Evolutionary conservation across 2,797 vertebrate genomes (phyloP), one percentile per base, ranked within the genome.

Genomic region (Sebastiscus tertius): DNA sequence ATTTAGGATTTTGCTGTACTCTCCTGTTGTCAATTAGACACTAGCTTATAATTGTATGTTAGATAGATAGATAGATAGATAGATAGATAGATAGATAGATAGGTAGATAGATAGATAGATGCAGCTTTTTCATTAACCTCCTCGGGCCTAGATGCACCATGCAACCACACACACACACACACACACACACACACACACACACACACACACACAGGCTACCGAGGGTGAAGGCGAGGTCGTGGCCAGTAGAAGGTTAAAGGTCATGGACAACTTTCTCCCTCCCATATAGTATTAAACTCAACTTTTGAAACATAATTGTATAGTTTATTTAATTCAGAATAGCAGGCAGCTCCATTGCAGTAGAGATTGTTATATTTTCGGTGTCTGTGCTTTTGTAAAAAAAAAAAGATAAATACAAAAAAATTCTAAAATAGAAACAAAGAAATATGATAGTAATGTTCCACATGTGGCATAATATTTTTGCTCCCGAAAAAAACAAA

Each of bases 181-280:
- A 59, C 63, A 58, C 8, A 20, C 49, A 56, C 55, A 67, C 62
- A 34, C 34, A 60, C n/a, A n/a, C 49, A 46, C 26, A 26, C 74
- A 49, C 75, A 31, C 36, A 33, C 27, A 42, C 68, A 63, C 61
- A 74, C 49, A 65, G 18, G 39, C 61, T 54, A 4, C 16, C 4
- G 11, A 84, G 84, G 90, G 87, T 95, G 94, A 95, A 94, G 93
- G 88, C 83, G 83, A 93, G 93, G 92, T 94, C 91, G 88, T 87
- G 86, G 87, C 81, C 87, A 83, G 86, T 58, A 55, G 82, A 65
- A 83, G 92, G 93, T 93, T 83, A 94, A 93, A 93, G 93, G 92
- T 92, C 89, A 93, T 13, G 80, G 88, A 84, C 83, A 89, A 94
- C 94, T 94, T 94, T 94, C 93, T 92, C 93, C 39, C 33, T 31